Evolutionary conservation across 2,113 vertebrate species (phyloP).

Genomic region (Chrysemys picta): DNA sequence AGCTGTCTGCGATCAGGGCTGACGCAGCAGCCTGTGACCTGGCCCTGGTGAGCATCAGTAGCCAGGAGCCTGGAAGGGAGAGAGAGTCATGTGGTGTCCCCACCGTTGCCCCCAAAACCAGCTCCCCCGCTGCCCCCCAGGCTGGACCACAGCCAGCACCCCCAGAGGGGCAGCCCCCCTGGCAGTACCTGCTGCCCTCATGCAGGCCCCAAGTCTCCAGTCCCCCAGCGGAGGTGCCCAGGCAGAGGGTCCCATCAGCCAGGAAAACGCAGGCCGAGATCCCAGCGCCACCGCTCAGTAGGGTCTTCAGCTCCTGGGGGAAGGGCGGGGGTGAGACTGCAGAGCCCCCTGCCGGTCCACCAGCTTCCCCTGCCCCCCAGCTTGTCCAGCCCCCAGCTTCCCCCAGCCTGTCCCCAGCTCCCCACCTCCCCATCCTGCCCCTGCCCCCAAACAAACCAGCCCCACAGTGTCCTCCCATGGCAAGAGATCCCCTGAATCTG

Average conservation of each 20-base stretch:
- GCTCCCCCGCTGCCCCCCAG: too few species aligned
- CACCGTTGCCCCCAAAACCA: too few species aligned
- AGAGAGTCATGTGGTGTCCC: background rate
- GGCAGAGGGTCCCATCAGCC: slow-evolving; percentile 74
- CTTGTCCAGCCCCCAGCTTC: too few species aligned
- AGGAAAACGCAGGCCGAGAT: slow-evolving; percentile 85
- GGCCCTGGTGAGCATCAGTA: slow-evolving; percentile 81
- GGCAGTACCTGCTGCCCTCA: background rate
- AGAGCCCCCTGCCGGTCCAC: background rate
- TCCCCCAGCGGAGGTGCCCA: slow-evolving; percentile 85
- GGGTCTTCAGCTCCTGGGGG: slow-evolving; percentile 83
- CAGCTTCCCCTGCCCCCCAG: background rate
- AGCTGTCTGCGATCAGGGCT: slow-evolving; percentile 81
- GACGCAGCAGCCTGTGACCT: slow-evolving; percentile 84
- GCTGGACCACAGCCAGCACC: too few species aligned
- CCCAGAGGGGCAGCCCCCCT: too few species aligned
- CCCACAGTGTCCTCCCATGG: background rate
- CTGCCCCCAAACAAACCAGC: background rate
- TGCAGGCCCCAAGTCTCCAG: slow-evolving; percentile 87
- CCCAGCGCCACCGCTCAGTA: slow-evolving; percentile 86
- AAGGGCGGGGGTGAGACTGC: rapidly evolving
- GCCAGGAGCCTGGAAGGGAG: slow-evolving; percentile 78
- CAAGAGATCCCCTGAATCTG: too few species aligned
- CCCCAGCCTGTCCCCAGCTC: background rate
- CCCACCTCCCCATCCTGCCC: background rate